Evolutionary conservation across 2,797 vertebrate species (phyloP).

Genomic region (Trichosurus vulpecula): DNA sequence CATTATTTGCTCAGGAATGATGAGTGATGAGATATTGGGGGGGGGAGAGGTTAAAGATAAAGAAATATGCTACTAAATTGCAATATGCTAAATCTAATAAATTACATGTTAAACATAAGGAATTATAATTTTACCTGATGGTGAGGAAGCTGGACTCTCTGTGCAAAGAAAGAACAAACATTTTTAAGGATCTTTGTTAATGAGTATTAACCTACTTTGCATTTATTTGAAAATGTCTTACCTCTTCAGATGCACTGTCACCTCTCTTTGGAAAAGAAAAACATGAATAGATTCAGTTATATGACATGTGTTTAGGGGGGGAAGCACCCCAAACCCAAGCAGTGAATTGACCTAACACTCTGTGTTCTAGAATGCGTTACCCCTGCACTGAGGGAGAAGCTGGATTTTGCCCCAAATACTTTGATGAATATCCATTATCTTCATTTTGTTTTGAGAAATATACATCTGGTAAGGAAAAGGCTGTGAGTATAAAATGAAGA

Average conservation of each 20-base stretch:
- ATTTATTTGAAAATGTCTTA: slow-evolving; percentile 32
- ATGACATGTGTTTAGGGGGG: too few relatives aligned
- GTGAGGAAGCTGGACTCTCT: fast-evolving
- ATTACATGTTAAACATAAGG: too few relatives aligned
- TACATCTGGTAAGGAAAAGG: not conserved
- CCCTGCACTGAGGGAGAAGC: slow-evolving; percentile 9
- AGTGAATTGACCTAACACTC: not conserved
- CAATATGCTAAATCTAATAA: too few relatives aligned
- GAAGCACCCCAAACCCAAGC: not conserved
- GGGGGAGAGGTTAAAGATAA: too few relatives aligned
- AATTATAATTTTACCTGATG: too few relatives aligned
- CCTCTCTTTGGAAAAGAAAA: slow-evolving; percentile 16
- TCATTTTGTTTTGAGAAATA: not conserved
- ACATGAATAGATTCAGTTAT: not conserved
- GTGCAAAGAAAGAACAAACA: not conserved
- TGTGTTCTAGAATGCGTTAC: too few relatives aligned
- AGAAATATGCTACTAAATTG: too few relatives aligned
- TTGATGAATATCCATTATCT: not conserved
- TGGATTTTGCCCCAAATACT: not conserved
- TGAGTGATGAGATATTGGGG: too few relatives aligned
- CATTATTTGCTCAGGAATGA: too few relatives aligned
- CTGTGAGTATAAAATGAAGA: not conserved
- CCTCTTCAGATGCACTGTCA: slow-evolving; percentile 13
- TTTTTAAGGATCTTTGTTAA: not conserved
- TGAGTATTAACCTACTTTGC: not conserved